Percentiles rank a stretch among this genome's conserved stretches.
Evolutionary conservation across 2,797 vertebrate genomes (phyloP).

Genomic region (Lithobates sylvaticus): DNA sequence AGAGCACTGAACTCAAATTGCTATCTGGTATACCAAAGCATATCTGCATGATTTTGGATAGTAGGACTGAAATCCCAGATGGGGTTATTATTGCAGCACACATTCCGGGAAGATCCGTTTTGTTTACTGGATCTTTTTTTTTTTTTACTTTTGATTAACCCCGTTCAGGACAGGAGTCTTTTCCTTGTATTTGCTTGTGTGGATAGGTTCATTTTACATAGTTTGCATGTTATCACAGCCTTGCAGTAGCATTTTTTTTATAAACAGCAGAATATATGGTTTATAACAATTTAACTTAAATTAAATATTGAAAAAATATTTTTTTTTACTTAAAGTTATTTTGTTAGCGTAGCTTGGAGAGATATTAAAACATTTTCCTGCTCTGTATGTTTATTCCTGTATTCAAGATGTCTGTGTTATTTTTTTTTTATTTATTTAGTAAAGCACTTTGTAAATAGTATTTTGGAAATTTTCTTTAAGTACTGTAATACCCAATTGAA

Average conservation of each 20-base stretch:
- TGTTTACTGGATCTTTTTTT: constrained; percentile 14
- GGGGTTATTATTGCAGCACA: constrained; percentile 11
- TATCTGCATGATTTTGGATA: constrained; percentile 2
- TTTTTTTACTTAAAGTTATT: no score
- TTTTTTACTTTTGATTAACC: not conserved
- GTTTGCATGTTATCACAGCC: not conserved
- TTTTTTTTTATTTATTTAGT: no score
- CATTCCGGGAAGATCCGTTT: constrained; percentile 21
- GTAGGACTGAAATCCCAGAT: constrained; percentile 30
- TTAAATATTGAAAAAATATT: no score
- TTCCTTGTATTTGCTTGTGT: not conserved
- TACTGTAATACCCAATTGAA: no score
- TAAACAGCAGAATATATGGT: no score
- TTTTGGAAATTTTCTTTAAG: no score
- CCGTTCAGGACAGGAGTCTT: not conserved
- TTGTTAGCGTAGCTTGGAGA: no score
- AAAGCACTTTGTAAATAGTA: no score
- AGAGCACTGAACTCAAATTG: constrained; percentile 13
- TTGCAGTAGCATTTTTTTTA: not conserved
- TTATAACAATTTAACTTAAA: no score
- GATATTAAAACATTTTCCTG: no score
- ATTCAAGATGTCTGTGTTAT: no score
- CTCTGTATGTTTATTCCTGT: no score
- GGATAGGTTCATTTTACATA: not conserved
- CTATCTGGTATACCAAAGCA: constrained; percentile 18